Evolutionary conservation across 92 coral and sea anemone species (phyloP).

Genomic region (Meandrina meandrites): DNA sequence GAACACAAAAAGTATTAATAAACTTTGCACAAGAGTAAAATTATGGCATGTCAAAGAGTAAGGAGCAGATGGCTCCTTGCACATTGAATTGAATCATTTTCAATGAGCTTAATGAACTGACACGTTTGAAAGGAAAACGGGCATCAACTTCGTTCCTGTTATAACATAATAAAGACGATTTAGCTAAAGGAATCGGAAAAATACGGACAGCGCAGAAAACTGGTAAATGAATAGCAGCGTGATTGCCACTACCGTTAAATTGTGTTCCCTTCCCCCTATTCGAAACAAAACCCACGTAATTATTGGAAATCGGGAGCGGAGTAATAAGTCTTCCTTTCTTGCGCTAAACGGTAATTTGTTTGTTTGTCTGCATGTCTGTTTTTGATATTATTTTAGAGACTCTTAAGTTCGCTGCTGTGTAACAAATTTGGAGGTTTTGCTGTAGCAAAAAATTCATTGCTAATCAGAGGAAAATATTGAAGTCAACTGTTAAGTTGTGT

Average conservation of each 20-base stretch:
- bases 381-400: background rate
- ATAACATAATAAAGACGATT: background rate
- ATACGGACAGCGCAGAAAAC: background rate
- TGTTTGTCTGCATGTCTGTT: background rate
- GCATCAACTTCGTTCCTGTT: background rate
- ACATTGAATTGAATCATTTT: background rate
- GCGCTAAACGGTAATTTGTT: background rate
- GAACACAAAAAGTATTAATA: background rate
- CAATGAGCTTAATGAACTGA: background rate
- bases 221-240: background rate
- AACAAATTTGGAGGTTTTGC: background rate
- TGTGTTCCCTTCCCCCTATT: background rate
- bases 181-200: background rate
- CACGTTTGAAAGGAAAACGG: background rate
- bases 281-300: background rate
- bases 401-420: background rate
- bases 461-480: background rate
- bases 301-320: background rate
- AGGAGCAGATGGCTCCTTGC: background rate
- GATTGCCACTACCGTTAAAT: background rate
- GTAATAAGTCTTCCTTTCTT: background rate
- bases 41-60: no score
- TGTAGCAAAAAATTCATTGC: background rate
- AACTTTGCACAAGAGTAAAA: background rate
- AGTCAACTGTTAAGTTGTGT: background rate